Conservation (phyloP, 2,888 invertebrate species). For the Pyrrhia umbra region DNA sequence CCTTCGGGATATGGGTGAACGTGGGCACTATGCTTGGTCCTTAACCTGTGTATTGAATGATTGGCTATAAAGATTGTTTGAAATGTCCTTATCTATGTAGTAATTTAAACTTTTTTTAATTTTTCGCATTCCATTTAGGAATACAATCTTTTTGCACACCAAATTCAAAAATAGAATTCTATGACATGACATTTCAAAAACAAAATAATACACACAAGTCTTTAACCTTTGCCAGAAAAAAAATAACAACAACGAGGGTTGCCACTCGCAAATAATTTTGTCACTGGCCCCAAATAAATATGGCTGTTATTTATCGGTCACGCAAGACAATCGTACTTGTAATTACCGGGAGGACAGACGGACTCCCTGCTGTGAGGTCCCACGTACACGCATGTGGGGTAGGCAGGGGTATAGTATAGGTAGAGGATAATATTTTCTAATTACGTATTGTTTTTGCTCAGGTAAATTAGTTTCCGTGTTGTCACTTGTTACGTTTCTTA, state of each 20-base stretch:
- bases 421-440: conserved; percentile 18
- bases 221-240: conserved; percentile 12
- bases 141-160: too few relatives aligned
- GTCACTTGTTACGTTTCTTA: background rate
- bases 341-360: conserved; percentile 80
- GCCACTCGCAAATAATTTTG: conserved; percentile 68
- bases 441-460: conserved; percentile 5
- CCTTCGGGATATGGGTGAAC: too few relatives aligned
- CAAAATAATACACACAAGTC: background rate
- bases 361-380: conserved; percentile 66
- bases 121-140: too few relatives aligned
- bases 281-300: conserved; percentile 73
- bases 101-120: too few relatives aligned
- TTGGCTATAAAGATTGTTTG: too few relatives aligned
- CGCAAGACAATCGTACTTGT: conserved; percentile 75
- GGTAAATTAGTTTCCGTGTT: background rate
- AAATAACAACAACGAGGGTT: conserved; percentile 22
- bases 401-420: conserved; percentile 18
- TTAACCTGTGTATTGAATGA: too few relatives aligned
- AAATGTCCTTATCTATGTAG: too few relatives aligned
- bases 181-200: background rate
- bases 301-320: conserved; percentile 73
- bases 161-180: too few relatives aligned
- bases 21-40: too few relatives aligned
- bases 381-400: conserved; percentile 48